Conservation (phyloP, 2,113 vertebrate species). For the Mustela lutreola region DNA sequence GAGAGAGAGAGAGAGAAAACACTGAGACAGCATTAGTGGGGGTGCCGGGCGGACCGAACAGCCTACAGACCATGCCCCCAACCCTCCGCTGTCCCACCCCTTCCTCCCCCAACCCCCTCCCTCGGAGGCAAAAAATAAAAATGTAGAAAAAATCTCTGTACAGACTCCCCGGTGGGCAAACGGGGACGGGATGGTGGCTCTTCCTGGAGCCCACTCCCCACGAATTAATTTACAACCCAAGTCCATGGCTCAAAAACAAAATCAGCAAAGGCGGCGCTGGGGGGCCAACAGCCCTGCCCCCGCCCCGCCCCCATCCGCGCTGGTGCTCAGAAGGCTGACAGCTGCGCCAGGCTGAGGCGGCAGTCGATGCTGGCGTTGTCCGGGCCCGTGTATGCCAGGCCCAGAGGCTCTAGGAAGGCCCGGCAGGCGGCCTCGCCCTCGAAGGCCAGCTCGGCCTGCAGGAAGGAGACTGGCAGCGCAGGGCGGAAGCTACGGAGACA, state of each 20-base stretch:
- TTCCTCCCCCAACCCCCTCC: background rate
- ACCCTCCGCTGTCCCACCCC: background rate
- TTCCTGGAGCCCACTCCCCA: conserved; percentile 76
- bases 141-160: conserved; percentile 85
- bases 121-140: conserved; percentile 83
- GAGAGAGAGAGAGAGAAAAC: conserved; percentile 86
- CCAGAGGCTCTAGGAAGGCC: conserved; percentile 92
- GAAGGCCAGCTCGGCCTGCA: conserved; percentile 94
- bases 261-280: background rate
- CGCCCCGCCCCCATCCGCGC: conserved; percentile 37
- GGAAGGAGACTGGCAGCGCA: conserved; percentile 91
- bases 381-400: conserved; percentile 89
- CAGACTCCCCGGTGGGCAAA: conserved; percentile 73
- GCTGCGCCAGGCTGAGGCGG: conserved; percentile 92
- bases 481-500: conserved; percentile 87
- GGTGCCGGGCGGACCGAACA: conserved; percentile 60
- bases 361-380: conserved; percentile 95
- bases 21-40: conserved; percentile 88
- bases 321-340: conserved; percentile 90
- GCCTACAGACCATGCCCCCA: conserved; percentile 49
- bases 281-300: background rate
- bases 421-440: conserved; percentile 93
- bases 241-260: conserved; percentile 81
- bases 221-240: conserved; percentile 81
- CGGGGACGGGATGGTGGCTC: conserved; percentile 62